These are phyloP conservation scores for Spea hammondii DNA, from an alignment of 2,797 vertebrate genomes.

Conservation along the genomic window DNA sequence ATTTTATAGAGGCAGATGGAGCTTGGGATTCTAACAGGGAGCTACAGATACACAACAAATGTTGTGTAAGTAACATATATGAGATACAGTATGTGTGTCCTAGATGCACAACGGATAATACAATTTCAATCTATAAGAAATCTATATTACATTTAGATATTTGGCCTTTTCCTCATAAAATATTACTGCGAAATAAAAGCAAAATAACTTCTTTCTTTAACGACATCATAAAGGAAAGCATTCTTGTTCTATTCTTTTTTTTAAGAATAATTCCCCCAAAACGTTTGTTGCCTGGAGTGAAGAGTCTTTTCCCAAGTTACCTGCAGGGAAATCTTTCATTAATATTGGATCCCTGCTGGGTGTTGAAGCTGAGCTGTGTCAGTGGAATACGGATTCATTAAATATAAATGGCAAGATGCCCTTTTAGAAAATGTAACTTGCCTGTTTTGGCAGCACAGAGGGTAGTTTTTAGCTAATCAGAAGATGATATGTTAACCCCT, in stretches of 20 bases:
- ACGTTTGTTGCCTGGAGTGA: conserved; percentile 50
- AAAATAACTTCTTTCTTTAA: conserved; percentile 46
- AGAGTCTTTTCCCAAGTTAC: conserved; percentile 49
- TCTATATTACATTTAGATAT: background rate
- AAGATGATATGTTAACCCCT: conserved; percentile 41
- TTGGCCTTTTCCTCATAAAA: conserved; percentile 8
- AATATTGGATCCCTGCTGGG: conserved; percentile 51
- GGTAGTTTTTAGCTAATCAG: conserved; percentile 47
- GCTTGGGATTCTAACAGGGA: too few relatives aligned
- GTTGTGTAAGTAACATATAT: conserved; percentile 13
- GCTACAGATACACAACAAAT: conserved; percentile 7
- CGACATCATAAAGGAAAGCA: conserved; percentile 41
- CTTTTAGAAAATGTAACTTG: conserved; percentile 50
- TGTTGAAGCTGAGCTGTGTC: conserved; percentile 50
- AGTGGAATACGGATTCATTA: conserved; percentile 53
- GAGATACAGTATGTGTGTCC: conserved; percentile 8
- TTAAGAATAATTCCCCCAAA: conserved; percentile 48
- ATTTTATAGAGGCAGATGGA: too few relatives aligned
- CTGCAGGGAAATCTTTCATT: conserved; percentile 54
- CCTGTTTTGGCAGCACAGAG: conserved; percentile 47
- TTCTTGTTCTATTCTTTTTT: conserved; percentile 12
- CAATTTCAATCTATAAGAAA: background rate
- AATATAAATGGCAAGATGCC: conserved; percentile 54
- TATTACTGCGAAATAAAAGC: conserved; percentile 23
- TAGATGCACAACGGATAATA: too few relatives aligned